A percentile compares a stretch with the other conserved stretches of the same genome.
phyloP scores from a whole-genome alignment of 2,888 invertebrate species.

The Isotomurus palustris region DNA sequence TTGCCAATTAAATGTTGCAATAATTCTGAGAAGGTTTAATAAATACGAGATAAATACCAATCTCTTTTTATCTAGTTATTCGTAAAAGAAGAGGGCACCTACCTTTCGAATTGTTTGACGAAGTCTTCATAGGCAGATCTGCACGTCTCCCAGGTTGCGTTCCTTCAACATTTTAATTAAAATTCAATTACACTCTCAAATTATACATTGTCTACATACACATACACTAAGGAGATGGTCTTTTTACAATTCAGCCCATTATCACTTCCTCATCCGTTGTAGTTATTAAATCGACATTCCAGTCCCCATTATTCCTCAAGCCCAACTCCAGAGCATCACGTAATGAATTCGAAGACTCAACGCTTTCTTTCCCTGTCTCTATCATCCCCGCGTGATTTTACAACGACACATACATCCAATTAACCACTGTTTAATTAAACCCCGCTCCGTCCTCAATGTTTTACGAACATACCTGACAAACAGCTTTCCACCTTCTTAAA shows the following conservation, averaged over 20 bases:
- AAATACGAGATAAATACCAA: conserved; percentile 21
- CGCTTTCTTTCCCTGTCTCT: neutral
- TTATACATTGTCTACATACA: neutral
- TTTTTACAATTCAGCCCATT: conserved; percentile 3
- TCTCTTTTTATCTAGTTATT: conserved; percentile 33
- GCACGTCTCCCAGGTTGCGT: conserved; percentile 92
- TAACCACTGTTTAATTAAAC: conserved; percentile 11
- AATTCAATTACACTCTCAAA: conserved; percentile 43
- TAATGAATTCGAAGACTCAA: conserved; percentile 3
- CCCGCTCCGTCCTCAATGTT: neutral
- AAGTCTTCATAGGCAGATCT: conserved; percentile 91
- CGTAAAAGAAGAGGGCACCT: conserved; percentile 52
- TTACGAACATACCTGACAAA: neutral
- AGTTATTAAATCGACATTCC: conserved; percentile 1
- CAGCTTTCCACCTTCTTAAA: neutral
- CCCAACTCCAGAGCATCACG: neutral
- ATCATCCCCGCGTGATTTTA: conserved; percentile 1
- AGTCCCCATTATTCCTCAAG: neutral
- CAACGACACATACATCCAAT: conserved; percentile 8
- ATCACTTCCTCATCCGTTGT: conserved; percentile 2
- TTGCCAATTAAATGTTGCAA: conserved; percentile 40
- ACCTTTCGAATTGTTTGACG: conserved; percentile 91
- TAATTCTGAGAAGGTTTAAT: conserved; percentile 35
- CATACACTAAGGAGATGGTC: too few species aligned
- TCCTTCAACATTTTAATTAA: conserved; percentile 47